Evolutionary conservation across 2,797 vertebrate genomes (phyloP).

Genomic region (Phalloptychus januarius): DNA sequence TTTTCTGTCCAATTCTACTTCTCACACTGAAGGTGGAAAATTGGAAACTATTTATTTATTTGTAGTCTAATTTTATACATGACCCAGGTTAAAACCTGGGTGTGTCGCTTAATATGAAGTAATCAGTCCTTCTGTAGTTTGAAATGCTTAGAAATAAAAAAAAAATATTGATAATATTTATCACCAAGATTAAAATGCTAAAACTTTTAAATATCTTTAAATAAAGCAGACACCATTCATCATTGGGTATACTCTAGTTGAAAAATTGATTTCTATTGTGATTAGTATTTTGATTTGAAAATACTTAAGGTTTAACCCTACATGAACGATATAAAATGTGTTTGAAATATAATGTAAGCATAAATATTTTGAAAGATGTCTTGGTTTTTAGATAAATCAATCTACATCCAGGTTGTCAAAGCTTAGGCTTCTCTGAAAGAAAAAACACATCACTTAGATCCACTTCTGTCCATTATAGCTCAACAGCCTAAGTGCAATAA

Average conservation of each 20-base stretch:
- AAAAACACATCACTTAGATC: constrained; percentile 24
- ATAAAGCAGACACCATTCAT: neutral
- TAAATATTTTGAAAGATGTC: neutral
- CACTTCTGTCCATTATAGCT: constrained; percentile 51
- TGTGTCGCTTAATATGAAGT: neutral
- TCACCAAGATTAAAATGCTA: neutral
- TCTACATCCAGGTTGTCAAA: constrained; percentile 8
- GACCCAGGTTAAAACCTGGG: neutral
- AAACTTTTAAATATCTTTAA: neutral
- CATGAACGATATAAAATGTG: neutral
- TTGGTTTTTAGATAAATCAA: neutral
- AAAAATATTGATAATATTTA: neutral
- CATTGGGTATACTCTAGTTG: neutral
- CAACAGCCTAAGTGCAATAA: constrained; percentile 51
- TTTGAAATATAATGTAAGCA: neutral
- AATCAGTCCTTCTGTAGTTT: neutral
- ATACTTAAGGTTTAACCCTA: neutral
- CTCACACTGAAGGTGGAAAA: neutral
- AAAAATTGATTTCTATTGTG: neutral
- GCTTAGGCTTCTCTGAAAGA: constrained; percentile 15
- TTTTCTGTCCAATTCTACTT: neutral
- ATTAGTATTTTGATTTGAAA: neutral
- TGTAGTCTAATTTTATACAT: neutral
- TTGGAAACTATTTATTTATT: neutral
- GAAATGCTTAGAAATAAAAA: neutral